Evolutionary conservation across 2,888 invertebrate species (phyloP).

Genomic region (Labia minor): DNA sequence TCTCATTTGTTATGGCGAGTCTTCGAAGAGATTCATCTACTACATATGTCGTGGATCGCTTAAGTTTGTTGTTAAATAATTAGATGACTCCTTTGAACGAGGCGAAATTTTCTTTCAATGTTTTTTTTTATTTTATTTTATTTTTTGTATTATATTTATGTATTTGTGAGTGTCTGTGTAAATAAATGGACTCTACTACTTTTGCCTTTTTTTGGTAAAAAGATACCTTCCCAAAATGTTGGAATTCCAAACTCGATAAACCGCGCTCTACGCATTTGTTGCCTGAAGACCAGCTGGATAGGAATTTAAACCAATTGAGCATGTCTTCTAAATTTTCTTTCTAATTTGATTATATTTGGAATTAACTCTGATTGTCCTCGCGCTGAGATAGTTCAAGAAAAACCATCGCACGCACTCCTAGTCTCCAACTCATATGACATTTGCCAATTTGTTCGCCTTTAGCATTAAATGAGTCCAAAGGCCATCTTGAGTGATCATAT

Average conservation of each 20-base stretch:
- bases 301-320: background rate
- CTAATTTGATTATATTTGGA: background rate
- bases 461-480: slow-evolving; percentile 7
- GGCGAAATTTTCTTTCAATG: background rate
- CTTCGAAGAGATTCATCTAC: background rate
- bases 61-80: background rate
- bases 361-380: background rate
- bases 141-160: too few species aligned
- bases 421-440: background rate
- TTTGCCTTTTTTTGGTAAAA: background rate
- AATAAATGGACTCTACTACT: background rate
- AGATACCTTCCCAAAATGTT: background rate
- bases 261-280: background rate
- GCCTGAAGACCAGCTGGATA: background rate
- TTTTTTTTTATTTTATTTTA: too few species aligned
- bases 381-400: background rate
- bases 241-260: background rate
- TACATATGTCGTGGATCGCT: background rate
- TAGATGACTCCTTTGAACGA: background rate
- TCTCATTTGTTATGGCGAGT: slow-evolving; percentile 1
- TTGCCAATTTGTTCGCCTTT: slow-evolving; percentile 13
- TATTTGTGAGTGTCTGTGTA: too few species aligned
- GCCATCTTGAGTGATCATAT: background rate
- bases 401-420: background rate
- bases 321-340: background rate